phyloP scores from a whole-genome alignment of 2,888 invertebrate species.

The Orgyia antiqua region DNA sequence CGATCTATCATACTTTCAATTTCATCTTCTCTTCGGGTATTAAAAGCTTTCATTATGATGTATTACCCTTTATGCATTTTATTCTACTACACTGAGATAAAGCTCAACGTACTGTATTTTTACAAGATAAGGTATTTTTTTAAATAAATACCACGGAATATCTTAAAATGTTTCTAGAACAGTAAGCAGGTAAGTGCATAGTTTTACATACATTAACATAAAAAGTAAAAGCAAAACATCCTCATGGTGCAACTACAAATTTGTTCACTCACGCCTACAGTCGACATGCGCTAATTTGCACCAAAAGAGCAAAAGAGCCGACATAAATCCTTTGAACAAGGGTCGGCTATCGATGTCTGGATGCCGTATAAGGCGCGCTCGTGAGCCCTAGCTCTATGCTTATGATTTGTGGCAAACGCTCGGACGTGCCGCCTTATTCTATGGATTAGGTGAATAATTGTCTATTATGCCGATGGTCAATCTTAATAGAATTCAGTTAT shows the following conservation, averaged over 20 bases:
- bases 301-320: slow-evolving; percentile 63
- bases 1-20: slow-evolving; percentile 26
- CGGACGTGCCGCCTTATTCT: slow-evolving; percentile 22
- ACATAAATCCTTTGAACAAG: slow-evolving; percentile 67
- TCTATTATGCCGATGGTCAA: slow-evolving; percentile 11
- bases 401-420: slow-evolving; percentile 61
- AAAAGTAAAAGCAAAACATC: slow-evolving; percentile 25
- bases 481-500: slow-evolving; percentile 1
- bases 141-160: too few species aligned
- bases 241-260: slow-evolving; percentile 45
- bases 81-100: too few species aligned
- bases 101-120: too few species aligned
- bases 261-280: slow-evolving; percentile 63
- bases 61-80: background rate
- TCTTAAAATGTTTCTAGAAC: too few species aligned
- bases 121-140: too few species aligned
- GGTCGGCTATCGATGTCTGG: slow-evolving; percentile 51
- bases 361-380: slow-evolving; percentile 62
- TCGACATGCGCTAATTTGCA: slow-evolving; percentile 65
- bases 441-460: slow-evolving; percentile 27
- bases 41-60: slow-evolving; percentile 2
- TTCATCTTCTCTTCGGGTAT: slow-evolving; percentile 10
- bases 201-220: slow-evolving; percentile 19
- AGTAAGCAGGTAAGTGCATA: too few species aligned
- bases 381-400: slow-evolving; percentile 56